phyloP scores from a whole-genome alignment of 30 jellyfish, hydroid and myxozoan genomes.

The Nemopilema nomurai region DNA sequence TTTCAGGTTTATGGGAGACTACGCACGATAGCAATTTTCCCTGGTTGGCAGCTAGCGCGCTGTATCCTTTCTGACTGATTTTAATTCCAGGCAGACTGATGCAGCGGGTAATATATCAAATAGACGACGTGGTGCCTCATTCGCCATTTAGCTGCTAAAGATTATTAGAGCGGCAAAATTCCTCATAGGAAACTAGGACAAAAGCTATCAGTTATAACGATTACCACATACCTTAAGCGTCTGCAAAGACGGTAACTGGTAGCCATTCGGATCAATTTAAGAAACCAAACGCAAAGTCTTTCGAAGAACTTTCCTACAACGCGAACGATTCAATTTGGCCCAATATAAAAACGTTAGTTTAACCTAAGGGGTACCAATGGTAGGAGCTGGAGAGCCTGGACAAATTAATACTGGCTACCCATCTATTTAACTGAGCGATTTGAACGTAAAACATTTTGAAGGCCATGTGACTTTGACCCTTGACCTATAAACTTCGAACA shows the following conservation, averaged over 20 bases:
- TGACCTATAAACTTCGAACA: too few species aligned
- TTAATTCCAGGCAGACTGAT: conserved; percentile 28
- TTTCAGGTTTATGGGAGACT: neutral
- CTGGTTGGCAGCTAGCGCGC: conserved; percentile 16
- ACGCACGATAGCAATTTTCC: neutral
- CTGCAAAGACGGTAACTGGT: neutral
- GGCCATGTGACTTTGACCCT: too few species aligned
- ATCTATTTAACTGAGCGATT: too few species aligned
- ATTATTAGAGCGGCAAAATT: neutral
- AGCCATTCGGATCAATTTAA: neutral
- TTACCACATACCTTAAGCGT: conserved; percentile 15
- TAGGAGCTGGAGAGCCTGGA: too few species aligned
- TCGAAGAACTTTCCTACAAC: too few species aligned
- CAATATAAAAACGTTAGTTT: too few species aligned
- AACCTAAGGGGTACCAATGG: too few species aligned
- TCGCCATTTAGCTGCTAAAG: neutral
- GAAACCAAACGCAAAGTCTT: too few species aligned
- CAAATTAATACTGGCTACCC: too few species aligned
- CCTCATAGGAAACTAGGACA: neutral
- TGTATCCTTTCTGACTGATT: conserved; percentile 31
- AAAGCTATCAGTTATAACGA: neutral
- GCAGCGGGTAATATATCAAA: conserved; percentile 21
- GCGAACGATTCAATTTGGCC: too few species aligned
- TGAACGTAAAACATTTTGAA: too few species aligned
- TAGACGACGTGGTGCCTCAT: neutral